phyloP scores from a whole-genome alignment of 2,113 vertebrate genomes.

The Sinocyclocheilus rhinocerous region DNA sequence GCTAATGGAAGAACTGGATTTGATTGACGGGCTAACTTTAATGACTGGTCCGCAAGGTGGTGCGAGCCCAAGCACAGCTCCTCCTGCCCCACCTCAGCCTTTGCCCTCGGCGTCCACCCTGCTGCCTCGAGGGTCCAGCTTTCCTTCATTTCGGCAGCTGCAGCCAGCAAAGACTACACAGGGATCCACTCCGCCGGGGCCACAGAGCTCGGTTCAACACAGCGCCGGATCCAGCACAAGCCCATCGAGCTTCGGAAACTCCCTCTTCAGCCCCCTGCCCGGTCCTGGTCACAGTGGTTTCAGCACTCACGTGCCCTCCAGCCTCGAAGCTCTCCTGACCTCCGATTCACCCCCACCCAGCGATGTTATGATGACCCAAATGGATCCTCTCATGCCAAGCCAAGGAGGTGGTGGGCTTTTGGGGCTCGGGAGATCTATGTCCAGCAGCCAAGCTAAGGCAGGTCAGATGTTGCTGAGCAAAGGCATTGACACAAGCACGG shows the following conservation, averaged over 20 bases:
- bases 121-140: slow-evolving; percentile 82
- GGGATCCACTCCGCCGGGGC: slow-evolving; percentile 60
- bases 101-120: slow-evolving; percentile 78
- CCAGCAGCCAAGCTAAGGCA: slow-evolving; percentile 75
- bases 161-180: slow-evolving; percentile 67
- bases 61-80: slow-evolving; percentile 76
- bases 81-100: slow-evolving; percentile 78
- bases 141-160: slow-evolving; percentile 76
- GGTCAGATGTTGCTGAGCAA: slow-evolving; percentile 82
- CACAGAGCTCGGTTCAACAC: slow-evolving; percentile 62
- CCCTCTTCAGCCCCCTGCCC: slow-evolving; percentile 85
- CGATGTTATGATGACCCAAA: slow-evolving; percentile 93
- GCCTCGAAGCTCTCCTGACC: slow-evolving; percentile 90
- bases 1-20: slow-evolving; percentile 88
- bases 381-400: slow-evolving; percentile 89
- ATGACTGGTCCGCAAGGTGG: slow-evolving; percentile 79
- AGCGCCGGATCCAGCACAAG: slow-evolving; percentile 69
- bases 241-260: slow-evolving; percentile 81
- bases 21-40: slow-evolving; percentile 91
- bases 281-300: slow-evolving; percentile 66
- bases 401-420: slow-evolving; percentile 78
- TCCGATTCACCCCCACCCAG: slow-evolving; percentile 89
- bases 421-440: slow-evolving; percentile 77
- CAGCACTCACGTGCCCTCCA: slow-evolving; percentile 77
- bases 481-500: slow-evolving; percentile 74